phyloP scores from a whole-genome alignment of 2,888 invertebrate species.

The Sarcophaga caerulescens region DNA sequence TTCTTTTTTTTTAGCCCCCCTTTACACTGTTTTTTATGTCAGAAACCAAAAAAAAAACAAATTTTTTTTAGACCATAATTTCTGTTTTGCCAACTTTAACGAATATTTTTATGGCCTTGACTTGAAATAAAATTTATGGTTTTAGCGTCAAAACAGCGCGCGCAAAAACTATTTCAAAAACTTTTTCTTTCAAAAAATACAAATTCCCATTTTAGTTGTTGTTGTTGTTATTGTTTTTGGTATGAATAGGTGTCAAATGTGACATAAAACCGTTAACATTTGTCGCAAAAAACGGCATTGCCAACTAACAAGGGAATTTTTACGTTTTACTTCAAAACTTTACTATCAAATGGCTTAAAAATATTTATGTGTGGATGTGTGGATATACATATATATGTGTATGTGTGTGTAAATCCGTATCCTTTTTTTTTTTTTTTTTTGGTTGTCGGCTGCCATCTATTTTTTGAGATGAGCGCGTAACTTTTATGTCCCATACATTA shows the following conservation, averaged over 20 bases:
- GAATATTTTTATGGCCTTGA: constrained; percentile 67
- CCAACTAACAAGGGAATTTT: constrained; percentile 45
- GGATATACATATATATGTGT: no score
- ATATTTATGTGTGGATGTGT: neutral
- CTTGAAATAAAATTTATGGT: constrained; percentile 65
- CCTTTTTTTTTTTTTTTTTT: neutral
- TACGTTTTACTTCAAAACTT: constrained; percentile 67
- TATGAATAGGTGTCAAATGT: constrained; percentile 64
- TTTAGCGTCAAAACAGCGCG: constrained; percentile 54
- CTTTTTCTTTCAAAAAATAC: no score
- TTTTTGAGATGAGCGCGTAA: constrained; percentile 45
- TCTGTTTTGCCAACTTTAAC: constrained; percentile 20
- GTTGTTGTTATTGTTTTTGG: neutral
- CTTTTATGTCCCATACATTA: constrained; percentile 64
- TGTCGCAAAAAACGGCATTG: constrained; percentile 16
- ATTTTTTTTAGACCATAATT: neutral
- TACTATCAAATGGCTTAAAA: constrained; percentile 46
- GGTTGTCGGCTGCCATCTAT: constrained; percentile 2
- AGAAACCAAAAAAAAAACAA: neutral
- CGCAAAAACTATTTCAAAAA: constrained; percentile 44
- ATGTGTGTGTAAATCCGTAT: neutral
- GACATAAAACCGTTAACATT: constrained; percentile 67
- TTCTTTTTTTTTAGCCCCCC: no score
- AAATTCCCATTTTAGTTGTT: neutral
- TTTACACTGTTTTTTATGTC: no score